A percentile compares a stretch with the other conserved stretches of the same genome.
Conservation (phyloP, 2,113 vertebrate species). For the Tympanuchus pallidicinctus region DNA sequence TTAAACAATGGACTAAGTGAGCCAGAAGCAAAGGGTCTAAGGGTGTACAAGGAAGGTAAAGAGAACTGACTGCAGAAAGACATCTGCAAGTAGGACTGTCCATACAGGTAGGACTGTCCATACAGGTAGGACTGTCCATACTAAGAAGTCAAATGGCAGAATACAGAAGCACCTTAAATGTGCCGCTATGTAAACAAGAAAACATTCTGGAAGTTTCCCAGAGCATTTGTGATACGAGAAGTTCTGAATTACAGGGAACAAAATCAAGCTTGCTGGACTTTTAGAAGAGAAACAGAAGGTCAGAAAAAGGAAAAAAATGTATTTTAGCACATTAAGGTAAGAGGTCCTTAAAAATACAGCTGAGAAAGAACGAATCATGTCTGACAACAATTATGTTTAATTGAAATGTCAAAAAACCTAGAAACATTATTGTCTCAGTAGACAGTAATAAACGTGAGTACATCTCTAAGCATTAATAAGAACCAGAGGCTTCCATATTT, state of each 20-base stretch:
- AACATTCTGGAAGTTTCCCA: background rate
- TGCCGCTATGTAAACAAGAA: background rate
- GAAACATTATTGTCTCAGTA: background rate
- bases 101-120: background rate
- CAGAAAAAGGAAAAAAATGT: background rate
- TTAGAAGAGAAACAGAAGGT: background rate
- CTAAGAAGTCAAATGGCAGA: background rate
- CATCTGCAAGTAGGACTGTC: background rate
- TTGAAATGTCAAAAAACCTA: background rate
- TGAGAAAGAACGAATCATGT: background rate
- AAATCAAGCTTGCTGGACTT: background rate
- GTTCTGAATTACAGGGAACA: background rate
- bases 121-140: too few species aligned
- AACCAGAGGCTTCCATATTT: background rate
- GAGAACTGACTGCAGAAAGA: background rate
- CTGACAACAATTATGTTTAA: background rate
- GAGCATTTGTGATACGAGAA: background rate
- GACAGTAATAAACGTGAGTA: background rate
- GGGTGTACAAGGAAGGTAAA: background rate
- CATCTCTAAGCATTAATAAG: background rate
- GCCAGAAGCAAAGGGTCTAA: background rate
- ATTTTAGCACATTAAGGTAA: background rate
- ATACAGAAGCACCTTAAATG: background rate
- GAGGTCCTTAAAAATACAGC: background rate
- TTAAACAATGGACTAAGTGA: background rate